Percentiles rank a stretch among this genome's conserved stretches.
These are phyloP conservation scores for Eumaeus atala DNA, from an alignment of 1,140 invertebrate species.

Conservation along the genomic window DNA sequence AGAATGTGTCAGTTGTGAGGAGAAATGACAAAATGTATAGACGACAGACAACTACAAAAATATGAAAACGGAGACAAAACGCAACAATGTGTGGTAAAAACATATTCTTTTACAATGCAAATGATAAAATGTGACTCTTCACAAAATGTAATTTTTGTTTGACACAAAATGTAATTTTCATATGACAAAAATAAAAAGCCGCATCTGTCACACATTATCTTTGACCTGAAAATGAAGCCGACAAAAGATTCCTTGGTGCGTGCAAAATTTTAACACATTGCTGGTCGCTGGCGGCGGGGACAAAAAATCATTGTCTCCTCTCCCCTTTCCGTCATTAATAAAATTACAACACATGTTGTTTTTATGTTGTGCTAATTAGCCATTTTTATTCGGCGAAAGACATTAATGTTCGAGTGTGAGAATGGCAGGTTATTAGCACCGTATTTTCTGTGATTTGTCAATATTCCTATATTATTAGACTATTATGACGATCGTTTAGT, in stretches of 20 bases:
- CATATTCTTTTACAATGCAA: too few relatives aligned
- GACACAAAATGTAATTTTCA: background rate
- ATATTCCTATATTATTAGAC: too few relatives aligned
- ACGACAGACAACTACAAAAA: too few relatives aligned
- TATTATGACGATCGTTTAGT: too few relatives aligned
- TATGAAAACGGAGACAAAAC: too few relatives aligned
- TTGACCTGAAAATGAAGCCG: constrained; percentile 36
- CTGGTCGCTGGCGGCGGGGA: constrained; percentile 33
- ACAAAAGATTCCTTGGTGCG: constrained; percentile 42
- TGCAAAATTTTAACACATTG: constrained; percentile 58
- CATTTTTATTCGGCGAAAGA: background rate
- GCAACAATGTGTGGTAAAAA: too few relatives aligned
- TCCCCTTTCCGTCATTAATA: constrained; percentile 12
- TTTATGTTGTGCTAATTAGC: constrained; percentile 9
- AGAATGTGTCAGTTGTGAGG: too few relatives aligned
- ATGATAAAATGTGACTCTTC: too few relatives aligned
- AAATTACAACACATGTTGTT: constrained; percentile 12
- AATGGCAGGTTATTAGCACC: too few relatives aligned
- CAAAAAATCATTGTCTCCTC: constrained; percentile 25
- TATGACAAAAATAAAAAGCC: constrained; percentile 15
- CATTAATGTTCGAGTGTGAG: background rate
- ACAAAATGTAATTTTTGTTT: too few relatives aligned
- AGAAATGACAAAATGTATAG: too few relatives aligned
- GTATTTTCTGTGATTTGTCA: too few relatives aligned
- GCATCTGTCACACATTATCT: constrained; percentile 31